Evolutionary conservation across 2,888 invertebrate genomes (phyloP).

Genomic region (Dasysyrphus albostriatus): DNA sequence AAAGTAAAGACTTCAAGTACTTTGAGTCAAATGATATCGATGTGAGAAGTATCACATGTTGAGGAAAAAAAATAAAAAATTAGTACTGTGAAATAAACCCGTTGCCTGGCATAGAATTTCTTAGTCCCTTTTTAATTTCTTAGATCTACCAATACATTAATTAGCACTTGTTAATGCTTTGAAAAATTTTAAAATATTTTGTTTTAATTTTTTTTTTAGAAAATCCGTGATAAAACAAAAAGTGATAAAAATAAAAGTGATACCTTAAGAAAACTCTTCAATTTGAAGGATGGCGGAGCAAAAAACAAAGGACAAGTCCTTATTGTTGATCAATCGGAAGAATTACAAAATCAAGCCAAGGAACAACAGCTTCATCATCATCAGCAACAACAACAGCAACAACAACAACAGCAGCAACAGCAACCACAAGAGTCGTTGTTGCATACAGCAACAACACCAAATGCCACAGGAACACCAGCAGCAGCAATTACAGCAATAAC

Average conservation of each 20-base stretch:
- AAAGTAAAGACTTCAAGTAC: no score
- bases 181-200: not conserved
- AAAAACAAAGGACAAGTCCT: constrained; percentile 90
- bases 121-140: no score
- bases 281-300: constrained; percentile 89
- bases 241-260: constrained; percentile 89
- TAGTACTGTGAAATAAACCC: no score
- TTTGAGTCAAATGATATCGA: no score
- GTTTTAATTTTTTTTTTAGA: constrained; percentile 68
- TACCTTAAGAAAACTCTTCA: constrained; percentile 88
- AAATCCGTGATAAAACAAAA: constrained; percentile 82
- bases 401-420: constrained; percentile 69
- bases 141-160: no score
- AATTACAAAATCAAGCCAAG: constrained; percentile 81
- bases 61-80: no score
- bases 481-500: constrained; percentile 49
- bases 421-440: constrained; percentile 46
- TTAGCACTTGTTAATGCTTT: not conserved
- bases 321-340: constrained; percentile 87
- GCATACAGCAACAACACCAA: constrained; percentile 54
- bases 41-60: no score
- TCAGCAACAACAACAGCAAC: constrained; percentile 73
- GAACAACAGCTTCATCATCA: constrained; percentile 80
- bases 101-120: no score
- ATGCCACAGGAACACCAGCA: constrained; percentile 79